Conservation (phyloP, 2,888 invertebrate species). For the Synergus japonicus region DNA sequence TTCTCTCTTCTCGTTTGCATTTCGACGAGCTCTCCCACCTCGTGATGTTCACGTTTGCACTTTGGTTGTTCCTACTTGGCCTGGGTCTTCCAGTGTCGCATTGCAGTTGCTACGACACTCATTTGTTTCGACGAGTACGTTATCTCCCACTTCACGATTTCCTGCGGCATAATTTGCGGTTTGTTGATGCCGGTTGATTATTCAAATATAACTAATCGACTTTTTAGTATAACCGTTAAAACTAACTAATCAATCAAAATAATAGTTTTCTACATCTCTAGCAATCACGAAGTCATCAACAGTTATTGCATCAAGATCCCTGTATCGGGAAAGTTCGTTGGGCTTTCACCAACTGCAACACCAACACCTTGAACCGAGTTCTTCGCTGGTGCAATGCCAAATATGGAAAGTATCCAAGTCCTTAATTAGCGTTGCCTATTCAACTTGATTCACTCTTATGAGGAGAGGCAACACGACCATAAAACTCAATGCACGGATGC, state of each 20-base stretch:
- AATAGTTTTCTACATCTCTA: slow-evolving; percentile 6
- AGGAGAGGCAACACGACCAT: background rate
- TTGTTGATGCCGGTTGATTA: background rate
- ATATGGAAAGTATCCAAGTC: background rate
- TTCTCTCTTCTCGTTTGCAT: slow-evolving; percentile 22
- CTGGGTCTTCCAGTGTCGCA: background rate
- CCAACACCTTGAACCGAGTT: background rate
- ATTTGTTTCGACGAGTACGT: background rate
- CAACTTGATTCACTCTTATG: background rate
- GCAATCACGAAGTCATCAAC: slow-evolving; percentile 17
- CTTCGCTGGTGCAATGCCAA: background rate
- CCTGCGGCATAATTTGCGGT: background rate
- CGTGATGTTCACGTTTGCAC: background rate
- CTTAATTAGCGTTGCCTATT: slow-evolving; percentile 21
- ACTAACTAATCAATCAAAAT: slow-evolving; percentile 23
- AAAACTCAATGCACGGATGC: slow-evolving; percentile 20
- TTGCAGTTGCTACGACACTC: background rate
- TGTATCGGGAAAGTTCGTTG: background rate
- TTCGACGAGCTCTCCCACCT: slow-evolving; percentile 5
- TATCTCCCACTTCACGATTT: slow-evolving; percentile 11
- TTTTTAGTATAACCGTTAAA: background rate
- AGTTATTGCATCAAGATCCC: background rate
- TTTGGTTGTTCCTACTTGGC: background rate
- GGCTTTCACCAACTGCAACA: background rate
- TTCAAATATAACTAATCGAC: no score